Percentiles rank a stretch among this genome's conserved stretches.
These are phyloP conservation scores for Dunckerocampus dactyliophorus DNA, from an alignment of 2,113 vertebrate species.

Conservation along the genomic window DNA sequence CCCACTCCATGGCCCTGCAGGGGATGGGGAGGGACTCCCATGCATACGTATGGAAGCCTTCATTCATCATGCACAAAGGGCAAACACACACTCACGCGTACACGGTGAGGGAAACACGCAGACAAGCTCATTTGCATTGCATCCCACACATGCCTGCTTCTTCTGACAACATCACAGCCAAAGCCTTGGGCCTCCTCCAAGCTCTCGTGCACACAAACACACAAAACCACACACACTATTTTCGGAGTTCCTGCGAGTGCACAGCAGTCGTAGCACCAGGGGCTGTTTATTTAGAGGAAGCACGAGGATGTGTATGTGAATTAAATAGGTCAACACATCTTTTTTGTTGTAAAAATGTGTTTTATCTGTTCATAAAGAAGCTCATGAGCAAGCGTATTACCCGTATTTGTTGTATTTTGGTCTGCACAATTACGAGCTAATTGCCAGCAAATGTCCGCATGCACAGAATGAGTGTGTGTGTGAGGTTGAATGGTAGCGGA, in stretches of 20 bases:
- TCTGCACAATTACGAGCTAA: constrained; percentile 17
- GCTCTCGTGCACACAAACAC: constrained; percentile 11
- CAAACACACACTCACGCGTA: constrained; percentile 24
- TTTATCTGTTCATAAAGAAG: not conserved
- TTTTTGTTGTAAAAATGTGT: not conserved
- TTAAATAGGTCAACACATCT: not conserved
- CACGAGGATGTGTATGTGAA: not conserved
- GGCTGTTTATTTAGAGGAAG: constrained; percentile 11
- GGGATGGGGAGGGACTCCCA: constrained; percentile 24
- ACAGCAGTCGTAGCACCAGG: constrained; percentile 1
- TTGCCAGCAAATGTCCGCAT: constrained; percentile 17
- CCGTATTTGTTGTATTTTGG: not conserved
- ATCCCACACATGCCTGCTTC: constrained; percentile 17
- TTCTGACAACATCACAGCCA: constrained; percentile 40
- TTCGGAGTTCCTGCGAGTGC: constrained; percentile 10
- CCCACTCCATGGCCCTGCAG: constrained; percentile 42
- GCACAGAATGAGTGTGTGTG: constrained; percentile 9
- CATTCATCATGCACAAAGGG: constrained; percentile 31
- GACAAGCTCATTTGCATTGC: constrained; percentile 30
- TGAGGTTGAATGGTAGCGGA: constrained; percentile 1
- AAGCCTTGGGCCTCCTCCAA: constrained; percentile 32
- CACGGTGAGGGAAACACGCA: constrained; percentile 13
- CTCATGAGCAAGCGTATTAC: not conserved
- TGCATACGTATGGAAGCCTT: constrained; percentile 20
- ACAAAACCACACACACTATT: constrained; percentile 4